These are phyloP conservation scores for Rhyacophila brunnea DNA, from an alignment of 1,140 invertebrate species.

Conservation along the genomic window DNA sequence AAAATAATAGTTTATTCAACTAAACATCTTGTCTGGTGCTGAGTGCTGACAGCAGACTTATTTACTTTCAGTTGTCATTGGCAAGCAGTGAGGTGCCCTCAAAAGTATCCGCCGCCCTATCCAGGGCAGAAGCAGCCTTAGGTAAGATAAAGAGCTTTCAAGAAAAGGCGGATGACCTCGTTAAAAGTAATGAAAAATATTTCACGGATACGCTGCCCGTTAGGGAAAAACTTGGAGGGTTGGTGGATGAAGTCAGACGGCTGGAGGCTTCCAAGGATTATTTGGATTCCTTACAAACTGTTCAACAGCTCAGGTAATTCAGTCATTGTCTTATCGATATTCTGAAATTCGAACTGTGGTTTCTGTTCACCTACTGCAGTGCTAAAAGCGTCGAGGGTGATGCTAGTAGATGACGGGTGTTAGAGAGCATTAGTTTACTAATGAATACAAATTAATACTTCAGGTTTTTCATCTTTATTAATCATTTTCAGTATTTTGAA, in stretches of 20 bases:
- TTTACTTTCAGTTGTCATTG: conserved; percentile 40
- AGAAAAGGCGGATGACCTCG: conserved; percentile 40
- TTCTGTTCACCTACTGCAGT: no score
- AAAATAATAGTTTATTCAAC: no score
- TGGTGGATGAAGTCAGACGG: conserved; percentile 44
- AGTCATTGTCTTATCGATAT: no score
- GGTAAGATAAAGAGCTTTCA: conserved; percentile 44
- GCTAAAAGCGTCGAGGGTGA: no score
- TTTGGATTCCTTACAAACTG: conserved; percentile 48
- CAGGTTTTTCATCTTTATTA: no score
- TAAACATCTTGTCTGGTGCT: no score
- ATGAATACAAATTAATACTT: no score
- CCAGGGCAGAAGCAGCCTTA: conserved; percentile 45
- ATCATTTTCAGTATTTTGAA: no score
- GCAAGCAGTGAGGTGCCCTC: conserved; percentile 46
- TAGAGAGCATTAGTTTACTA: no score
- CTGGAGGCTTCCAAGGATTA: conserved; percentile 46
- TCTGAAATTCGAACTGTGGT: no score
- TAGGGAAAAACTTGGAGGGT: conserved; percentile 41
- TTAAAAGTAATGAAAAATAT: conserved; percentile 42
- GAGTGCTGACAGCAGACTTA: no score
- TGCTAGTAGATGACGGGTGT: no score
- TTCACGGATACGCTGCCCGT: conserved; percentile 43
- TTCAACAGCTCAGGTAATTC: conserved; percentile 50
- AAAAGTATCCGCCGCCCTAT: conserved; percentile 44